Percentiles rank a stretch among this genome's conserved stretches.
These are phyloP conservation scores for Pogonocherus hispidulus DNA, from an alignment of 2,888 invertebrate genomes.

Conservation along the genomic window DNA sequence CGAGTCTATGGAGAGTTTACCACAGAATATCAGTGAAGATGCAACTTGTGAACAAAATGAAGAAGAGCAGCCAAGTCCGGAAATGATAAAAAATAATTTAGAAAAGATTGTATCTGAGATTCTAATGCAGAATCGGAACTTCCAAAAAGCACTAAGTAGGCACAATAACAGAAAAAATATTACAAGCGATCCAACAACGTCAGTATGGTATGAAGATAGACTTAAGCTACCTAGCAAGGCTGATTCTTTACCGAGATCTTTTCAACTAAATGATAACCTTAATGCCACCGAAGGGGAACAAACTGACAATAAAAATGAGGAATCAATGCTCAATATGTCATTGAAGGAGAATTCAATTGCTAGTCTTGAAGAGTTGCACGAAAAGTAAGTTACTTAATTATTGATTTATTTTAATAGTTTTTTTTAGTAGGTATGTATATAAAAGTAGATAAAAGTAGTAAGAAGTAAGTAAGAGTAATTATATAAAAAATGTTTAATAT, in stretches of 20 bases:
- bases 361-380: conserved; percentile 59
- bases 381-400: conserved; percentile 58
- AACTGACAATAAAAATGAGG: conserved; percentile 62
- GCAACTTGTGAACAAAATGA: conserved; percentile 60
- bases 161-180: conserved; percentile 68
- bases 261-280: conserved; percentile 75
- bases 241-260: conserved; percentile 84
- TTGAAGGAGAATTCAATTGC: conserved; percentile 55
- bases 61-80: conserved; percentile 69
- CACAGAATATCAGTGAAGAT: conserved; percentile 40
- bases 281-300: conserved; percentile 69
- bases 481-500: no score
- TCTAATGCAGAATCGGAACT: conserved; percentile 86
- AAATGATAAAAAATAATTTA: conserved; percentile 72
- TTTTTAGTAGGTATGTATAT: no score
- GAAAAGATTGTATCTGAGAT: conserved; percentile 87
- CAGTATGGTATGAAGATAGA: conserved; percentile 76
- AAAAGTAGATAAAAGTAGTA: no score
- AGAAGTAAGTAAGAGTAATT: no score
- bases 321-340: conserved; percentile 53
- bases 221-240: conserved; percentile 79
- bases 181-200: conserved; percentile 67
- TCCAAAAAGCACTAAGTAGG: conserved; percentile 75
- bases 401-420: conserved; percentile 19
- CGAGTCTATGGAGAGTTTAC: conserved; percentile 76